Percentiles rank a stretch among this genome's conserved stretches.
Conservation (phyloP, 2,113 vertebrate species). For the Leptodactylus fuscus region DNA sequence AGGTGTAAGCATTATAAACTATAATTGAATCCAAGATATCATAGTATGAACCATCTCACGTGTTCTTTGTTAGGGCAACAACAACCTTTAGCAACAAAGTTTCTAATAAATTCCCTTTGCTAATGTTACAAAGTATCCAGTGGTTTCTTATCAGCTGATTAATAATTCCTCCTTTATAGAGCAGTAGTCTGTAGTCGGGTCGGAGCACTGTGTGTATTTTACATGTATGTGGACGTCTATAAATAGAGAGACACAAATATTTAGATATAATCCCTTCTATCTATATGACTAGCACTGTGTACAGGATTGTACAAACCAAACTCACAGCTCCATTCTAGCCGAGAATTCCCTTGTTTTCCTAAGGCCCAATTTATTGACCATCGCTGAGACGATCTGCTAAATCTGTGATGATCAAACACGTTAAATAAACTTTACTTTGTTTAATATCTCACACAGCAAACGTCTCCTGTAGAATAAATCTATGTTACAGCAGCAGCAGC, state of each 20-base stretch:
- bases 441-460: constrained; percentile 67
- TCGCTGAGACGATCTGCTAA: constrained; percentile 61
- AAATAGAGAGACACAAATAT: constrained; percentile 51
- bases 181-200: not conserved
- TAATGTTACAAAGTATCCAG: not conserved
- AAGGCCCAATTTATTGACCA: constrained; percentile 63
- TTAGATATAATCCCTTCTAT: constrained; percentile 47
- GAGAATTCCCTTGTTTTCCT: constrained; percentile 57
- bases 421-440: constrained; percentile 70
- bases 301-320: constrained; percentile 51
- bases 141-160: not conserved
- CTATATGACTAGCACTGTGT: constrained; percentile 52
- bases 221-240: constrained; percentile 33
- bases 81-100: not conserved
- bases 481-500: constrained; percentile 34
- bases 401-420: constrained; percentile 66
- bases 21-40: not conserved
- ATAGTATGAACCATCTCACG: too few species aligned
- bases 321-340: constrained; percentile 51
- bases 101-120: not conserved
- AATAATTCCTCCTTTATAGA: not conserved
- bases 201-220: constrained; percentile 26
- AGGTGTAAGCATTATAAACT: too few species aligned
- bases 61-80: not conserved
- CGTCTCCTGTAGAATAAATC: constrained; percentile 66